These are phyloP conservation scores for Oxyura jamaicensis DNA, from an alignment of 2,113 vertebrate species.

Conservation along the genomic window DNA sequence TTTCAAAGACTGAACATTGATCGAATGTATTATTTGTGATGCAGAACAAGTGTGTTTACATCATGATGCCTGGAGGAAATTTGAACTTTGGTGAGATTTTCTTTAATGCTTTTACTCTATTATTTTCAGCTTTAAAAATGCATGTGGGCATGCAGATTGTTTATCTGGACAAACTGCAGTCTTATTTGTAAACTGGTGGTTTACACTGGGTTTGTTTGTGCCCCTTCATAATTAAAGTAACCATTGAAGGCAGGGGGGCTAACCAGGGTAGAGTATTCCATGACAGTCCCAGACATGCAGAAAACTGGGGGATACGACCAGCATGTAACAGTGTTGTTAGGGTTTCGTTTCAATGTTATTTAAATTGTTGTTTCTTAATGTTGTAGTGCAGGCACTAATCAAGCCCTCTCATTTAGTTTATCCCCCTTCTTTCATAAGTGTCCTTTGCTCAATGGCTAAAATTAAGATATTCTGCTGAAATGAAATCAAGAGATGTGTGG, in stretches of 20 bases:
- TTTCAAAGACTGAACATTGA: conserved; percentile 60
- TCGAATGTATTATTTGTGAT: conserved; percentile 38
- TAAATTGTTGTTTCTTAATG: background rate
- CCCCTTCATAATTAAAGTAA: background rate
- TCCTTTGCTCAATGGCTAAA: background rate
- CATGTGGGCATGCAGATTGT: background rate
- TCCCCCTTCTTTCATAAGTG: background rate
- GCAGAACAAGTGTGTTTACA: conserved; percentile 52
- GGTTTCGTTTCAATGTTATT: background rate
- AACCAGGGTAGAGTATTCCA: background rate
- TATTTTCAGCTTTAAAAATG: conserved; percentile 21
- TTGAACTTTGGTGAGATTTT: background rate
- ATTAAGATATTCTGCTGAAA: background rate
- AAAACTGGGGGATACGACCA: background rate
- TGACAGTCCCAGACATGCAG: background rate
- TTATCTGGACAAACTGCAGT: background rate
- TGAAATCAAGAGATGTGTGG: background rate
- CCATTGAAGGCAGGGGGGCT: background rate
- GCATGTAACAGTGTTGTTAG: background rate
- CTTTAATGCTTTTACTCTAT: conserved; percentile 13
- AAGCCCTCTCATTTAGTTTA: background rate
- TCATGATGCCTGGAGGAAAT: background rate
- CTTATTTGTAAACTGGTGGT: background rate
- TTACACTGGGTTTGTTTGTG: background rate
- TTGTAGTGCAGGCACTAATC: background rate